These are phyloP conservation scores for Probaryconus sp. DNA, from an alignment of 1,140 invertebrate genomes.

Conservation along the genomic window DNA sequence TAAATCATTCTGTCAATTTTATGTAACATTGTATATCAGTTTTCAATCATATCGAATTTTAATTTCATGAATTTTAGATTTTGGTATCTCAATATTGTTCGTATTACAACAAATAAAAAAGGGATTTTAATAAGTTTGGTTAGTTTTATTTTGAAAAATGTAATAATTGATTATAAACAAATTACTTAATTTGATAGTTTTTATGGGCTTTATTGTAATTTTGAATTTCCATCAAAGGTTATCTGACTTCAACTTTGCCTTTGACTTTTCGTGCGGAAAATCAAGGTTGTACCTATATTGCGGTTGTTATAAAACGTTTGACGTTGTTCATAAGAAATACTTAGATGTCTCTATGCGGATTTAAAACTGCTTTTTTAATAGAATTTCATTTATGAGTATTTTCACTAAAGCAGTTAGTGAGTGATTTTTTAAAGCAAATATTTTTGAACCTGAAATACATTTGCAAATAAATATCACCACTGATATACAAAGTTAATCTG, in stretches of 20 bases:
- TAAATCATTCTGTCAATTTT: too few species aligned
- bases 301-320: constrained; percentile 29
- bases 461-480: too few species aligned
- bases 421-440: too few species aligned
- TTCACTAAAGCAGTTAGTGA: neutral
- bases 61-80: too few species aligned
- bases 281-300: constrained; percentile 34
- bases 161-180: neutral
- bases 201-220: constrained; percentile 8
- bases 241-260: constrained; percentile 2
- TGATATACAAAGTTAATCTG: too few species aligned
- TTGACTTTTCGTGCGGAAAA: constrained; percentile 47
- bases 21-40: too few species aligned
- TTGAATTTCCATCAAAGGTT: constrained; percentile 19
- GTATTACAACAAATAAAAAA: too few species aligned
- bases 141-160: too few species aligned
- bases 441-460: too few species aligned
- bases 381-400: neutral
- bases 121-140: too few species aligned
- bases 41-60: too few species aligned
- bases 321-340: constrained; percentile 23
- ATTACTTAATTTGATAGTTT: constrained; percentile 1
- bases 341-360: neutral
- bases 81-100: too few species aligned
- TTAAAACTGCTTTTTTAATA: neutral